Evolutionary conservation across 2,113 vertebrate species (phyloP).

Genomic region (Lepus europaeus): DNA sequence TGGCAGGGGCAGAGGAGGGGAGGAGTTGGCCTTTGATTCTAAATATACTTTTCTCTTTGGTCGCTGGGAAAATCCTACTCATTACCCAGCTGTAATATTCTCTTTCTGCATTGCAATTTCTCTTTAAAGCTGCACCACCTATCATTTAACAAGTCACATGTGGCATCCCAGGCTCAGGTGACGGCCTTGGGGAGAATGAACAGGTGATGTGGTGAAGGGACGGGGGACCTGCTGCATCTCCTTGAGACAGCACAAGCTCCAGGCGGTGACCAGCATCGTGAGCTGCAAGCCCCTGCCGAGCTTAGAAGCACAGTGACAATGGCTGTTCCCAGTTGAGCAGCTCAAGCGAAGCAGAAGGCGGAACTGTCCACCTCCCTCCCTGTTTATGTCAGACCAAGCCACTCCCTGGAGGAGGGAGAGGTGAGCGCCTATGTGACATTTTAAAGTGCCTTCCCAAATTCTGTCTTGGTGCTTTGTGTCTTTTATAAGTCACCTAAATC

Average conservation of each 20-base stretch:
- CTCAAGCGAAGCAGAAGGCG: not conserved
- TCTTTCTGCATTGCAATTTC: slow-evolving; percentile 5
- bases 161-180: not conserved
- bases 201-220: not conserved
- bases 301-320: not conserved
- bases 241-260: not conserved
- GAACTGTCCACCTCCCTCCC: not conserved
- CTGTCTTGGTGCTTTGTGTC: not conserved
- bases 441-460: not conserved
- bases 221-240: not conserved
- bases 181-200: not conserved
- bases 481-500: slow-evolving; percentile 22
- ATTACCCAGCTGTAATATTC: slow-evolving; percentile 1
- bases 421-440: not conserved
- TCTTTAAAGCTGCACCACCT: not conserved
- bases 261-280: not conserved
- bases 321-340: not conserved
- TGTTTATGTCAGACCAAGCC: not conserved
- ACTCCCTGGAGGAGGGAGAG: not conserved
- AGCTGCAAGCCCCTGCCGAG: not conserved
- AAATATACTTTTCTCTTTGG: not conserved
- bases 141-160: slow-evolving; percentile 25
- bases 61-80: not conserved
- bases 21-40: not conserved
- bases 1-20: not conserved